Percentiles rank a stretch among this genome's conserved stretches.
These are phyloP conservation scores for Epinephelus coioides DNA, from an alignment of 2,797 vertebrate species.

Conservation along the genomic window DNA sequence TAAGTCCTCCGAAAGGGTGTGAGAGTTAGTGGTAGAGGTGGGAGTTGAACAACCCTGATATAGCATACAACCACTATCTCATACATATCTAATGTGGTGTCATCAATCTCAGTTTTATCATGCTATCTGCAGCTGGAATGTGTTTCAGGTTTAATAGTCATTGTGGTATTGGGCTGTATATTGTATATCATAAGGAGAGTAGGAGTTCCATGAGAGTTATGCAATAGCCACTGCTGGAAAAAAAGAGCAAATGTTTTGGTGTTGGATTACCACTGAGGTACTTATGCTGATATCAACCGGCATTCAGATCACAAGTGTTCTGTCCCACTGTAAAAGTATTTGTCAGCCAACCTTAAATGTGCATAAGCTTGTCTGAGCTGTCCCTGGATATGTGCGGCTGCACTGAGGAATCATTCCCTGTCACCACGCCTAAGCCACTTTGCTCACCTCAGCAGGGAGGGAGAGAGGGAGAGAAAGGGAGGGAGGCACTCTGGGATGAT, in stretches of 20 bases:
- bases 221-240: conserved; percentile 1
- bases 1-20: conserved; percentile 36
- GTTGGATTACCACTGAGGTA: conserved; percentile 58
- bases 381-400: conserved; percentile 60
- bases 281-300: conserved; percentile 62
- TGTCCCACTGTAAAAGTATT: conserved; percentile 54
- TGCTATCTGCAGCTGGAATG: conserved; percentile 17
- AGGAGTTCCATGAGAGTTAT: not conserved
- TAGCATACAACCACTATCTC: conserved; percentile 37
- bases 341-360: conserved; percentile 68
- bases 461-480: conserved; percentile 22
- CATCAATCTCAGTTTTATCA: conserved; percentile 45
- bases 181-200: not conserved
- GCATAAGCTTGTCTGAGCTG: conserved; percentile 77
- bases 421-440: conserved; percentile 76
- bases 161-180: not conserved
- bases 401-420: conserved; percentile 63
- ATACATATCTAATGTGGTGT: conserved; percentile 36
- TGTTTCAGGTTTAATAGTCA: conserved; percentile 17
- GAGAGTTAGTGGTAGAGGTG: not conserved
- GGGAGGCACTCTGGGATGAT: conserved; percentile 55
- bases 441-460: conserved; percentile 63
- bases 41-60: not conserved
- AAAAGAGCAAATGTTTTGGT: conserved; percentile 21
- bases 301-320: conserved; percentile 54